Conservation (phyloP, 2,113 vertebrate genomes). For the Danio rerio region DNA sequence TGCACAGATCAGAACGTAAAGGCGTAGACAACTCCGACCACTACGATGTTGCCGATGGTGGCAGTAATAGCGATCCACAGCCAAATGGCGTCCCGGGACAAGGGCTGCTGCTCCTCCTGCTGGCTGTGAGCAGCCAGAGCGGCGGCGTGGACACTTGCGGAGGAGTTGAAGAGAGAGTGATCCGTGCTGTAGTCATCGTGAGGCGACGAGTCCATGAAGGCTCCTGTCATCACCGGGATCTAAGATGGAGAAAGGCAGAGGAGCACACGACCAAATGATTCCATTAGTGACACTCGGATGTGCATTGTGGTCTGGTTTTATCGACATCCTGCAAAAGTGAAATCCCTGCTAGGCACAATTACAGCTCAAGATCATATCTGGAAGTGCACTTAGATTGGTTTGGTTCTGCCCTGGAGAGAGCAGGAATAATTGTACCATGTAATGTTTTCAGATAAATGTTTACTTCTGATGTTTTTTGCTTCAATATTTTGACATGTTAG, state of each 20-base stretch:
- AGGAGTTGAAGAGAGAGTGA: slow-evolving; percentile 96
- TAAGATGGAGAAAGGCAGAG: slow-evolving; percentile 61
- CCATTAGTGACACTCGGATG: not conserved
- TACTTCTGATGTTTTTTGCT: not conserved
- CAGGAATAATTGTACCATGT: not conserved
- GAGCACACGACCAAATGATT: slow-evolving; percentile 6
- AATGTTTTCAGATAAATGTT: not conserved
- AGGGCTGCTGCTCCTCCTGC: slow-evolving; percentile 84
- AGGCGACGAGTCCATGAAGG: slow-evolving; percentile 98
- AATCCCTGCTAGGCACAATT: not conserved
- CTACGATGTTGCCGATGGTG: slow-evolving; percentile 97
- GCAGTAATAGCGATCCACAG: slow-evolving; percentile 98
- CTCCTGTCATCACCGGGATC: slow-evolving; percentile 98
- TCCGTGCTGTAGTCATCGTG: slow-evolving; percentile 95
- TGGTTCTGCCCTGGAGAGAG: not conserved
- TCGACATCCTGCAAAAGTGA: not conserved
- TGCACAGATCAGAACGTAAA: slow-evolving; percentile 89
- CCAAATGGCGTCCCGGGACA: slow-evolving; percentile 94
- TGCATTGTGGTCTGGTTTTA: not conserved
- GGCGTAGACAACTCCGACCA: slow-evolving; percentile 95
- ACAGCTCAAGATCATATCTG: not conserved
- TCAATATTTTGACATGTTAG: not conserved
- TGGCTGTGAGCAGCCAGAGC: slow-evolving; percentile 75
- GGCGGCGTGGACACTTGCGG: slow-evolving; percentile 85
- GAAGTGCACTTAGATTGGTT: not conserved